Percentiles rank a stretch among this genome's conserved stretches.
These are phyloP conservation scores for Neodiprion virginianus DNA, from an alignment of 1,140 invertebrate species.

Conservation along the genomic window DNA sequence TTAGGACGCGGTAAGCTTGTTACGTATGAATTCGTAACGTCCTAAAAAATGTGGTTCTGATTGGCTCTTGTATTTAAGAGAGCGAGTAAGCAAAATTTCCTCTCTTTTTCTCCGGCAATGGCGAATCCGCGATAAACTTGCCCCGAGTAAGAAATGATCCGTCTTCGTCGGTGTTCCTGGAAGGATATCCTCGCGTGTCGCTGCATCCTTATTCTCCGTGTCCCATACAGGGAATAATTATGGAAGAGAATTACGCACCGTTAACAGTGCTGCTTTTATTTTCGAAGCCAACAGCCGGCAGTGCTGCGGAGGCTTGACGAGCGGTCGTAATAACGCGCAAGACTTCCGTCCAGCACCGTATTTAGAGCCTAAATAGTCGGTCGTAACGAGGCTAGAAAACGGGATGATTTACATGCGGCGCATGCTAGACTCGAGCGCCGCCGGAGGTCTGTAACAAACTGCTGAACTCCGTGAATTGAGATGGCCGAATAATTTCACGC, in stretches of 20 bases:
- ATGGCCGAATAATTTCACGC: not conserved
- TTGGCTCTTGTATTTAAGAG: not conserved
- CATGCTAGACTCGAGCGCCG: not conserved
- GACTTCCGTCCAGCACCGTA: too few relatives aligned
- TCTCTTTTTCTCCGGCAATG: not conserved
- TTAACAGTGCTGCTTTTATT: not conserved
- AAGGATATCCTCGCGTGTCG: not conserved
- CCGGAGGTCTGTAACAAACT: not conserved
- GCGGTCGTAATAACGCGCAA: not conserved
- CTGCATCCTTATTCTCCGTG: not conserved
- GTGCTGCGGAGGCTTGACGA: not conserved
- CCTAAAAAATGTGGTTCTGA: not conserved
- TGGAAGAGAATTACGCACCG: conserved; percentile 9
- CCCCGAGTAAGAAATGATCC: conserved; percentile 4
- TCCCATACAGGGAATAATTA: not conserved
- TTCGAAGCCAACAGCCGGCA: not conserved
- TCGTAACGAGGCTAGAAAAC: not conserved
- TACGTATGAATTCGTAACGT: not conserved
- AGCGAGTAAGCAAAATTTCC: too few relatives aligned
- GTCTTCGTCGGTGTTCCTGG: not conserved
- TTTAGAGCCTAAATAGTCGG: too few relatives aligned
- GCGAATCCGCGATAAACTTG: not conserved
- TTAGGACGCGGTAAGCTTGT: not conserved
- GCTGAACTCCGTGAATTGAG: not conserved
- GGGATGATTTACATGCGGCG: not conserved